Percentiles rank a stretch among this genome's conserved stretches.
Conservation (phyloP, 1,140 invertebrate species). For the Bilobella aurantiaca region DNA sequence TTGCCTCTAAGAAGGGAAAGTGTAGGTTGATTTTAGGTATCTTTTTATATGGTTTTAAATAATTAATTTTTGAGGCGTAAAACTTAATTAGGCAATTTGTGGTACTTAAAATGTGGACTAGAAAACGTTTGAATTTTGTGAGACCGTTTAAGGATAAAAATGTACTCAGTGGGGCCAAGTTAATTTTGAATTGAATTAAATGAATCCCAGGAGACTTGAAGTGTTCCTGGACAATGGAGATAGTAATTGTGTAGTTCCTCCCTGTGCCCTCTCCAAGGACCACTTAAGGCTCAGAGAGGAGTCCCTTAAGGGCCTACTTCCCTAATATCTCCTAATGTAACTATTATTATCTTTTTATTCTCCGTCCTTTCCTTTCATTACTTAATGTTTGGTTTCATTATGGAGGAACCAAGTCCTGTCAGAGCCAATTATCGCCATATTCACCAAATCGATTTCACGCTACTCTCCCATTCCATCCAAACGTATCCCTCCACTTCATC, state of each 20-base stretch:
- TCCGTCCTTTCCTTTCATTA: not conserved
- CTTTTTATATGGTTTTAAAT: no score
- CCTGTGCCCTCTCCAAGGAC: not conserved
- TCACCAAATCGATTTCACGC: slow-evolving; percentile 35
- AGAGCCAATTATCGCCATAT: slow-evolving; percentile 36
- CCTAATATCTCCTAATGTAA: not conserved
- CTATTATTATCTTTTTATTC: not conserved
- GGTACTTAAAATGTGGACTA: no score
- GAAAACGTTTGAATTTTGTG: no score
- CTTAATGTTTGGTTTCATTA: slow-evolving; percentile 19
- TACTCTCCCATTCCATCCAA: not conserved
- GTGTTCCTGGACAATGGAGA: not conserved
- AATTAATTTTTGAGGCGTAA: no score
- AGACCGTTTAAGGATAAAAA: no score
- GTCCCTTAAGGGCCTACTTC: not conserved
- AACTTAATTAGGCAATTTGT: no score
- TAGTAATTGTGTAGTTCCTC: not conserved
- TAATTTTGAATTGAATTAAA: not conserved
- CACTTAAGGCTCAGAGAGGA: not conserved
- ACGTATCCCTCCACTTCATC: no score
- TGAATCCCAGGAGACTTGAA: not conserved
- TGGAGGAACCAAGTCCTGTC: slow-evolving; percentile 32
- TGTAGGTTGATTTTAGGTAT: no score
- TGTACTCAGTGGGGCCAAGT: not conserved
- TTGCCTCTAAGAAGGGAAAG: no score